Percentiles rank a stretch among this genome's conserved stretches.
Conservation (phyloP, 1,140 invertebrate genomes). For the Heliconius eleuchia region DNA sequence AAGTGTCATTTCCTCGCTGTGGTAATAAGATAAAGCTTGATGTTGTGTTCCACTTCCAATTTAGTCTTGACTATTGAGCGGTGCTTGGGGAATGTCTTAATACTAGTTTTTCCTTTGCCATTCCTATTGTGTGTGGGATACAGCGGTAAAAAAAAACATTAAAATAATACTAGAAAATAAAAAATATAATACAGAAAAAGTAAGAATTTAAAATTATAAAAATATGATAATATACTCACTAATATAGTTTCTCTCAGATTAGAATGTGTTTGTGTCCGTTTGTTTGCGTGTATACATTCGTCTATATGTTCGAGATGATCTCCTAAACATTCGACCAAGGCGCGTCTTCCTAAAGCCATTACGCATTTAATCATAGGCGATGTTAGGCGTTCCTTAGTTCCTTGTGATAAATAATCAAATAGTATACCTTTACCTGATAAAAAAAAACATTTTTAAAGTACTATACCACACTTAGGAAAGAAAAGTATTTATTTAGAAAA, state of each 20-base stretch:
- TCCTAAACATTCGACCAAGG: constrained; percentile 64
- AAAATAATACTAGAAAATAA: no score
- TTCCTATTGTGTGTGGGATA: no score
- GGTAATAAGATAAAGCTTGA: no score
- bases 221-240: constrained; percentile 46
- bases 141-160: no score
- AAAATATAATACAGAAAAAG: no score
- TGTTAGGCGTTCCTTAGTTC: constrained; percentile 70
- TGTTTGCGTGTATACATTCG: constrained; percentile 50
- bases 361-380: constrained; percentile 76
- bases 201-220: not conserved
- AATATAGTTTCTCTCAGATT: constrained; percentile 67
- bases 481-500: no score
- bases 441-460: not conserved
- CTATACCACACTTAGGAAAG: no score
- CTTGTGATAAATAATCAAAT: constrained; percentile 74
- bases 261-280: constrained; percentile 43
- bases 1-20: no score
- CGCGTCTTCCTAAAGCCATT: constrained; percentile 66
- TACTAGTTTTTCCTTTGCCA: no score
- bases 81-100: no score
- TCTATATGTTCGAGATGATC: constrained; percentile 70
- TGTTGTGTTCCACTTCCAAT: no score
- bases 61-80: no score
- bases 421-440: constrained; percentile 71